Evolutionary conservation across 1,140 invertebrate species (phyloP).

Genomic region (Lerema accius): DNA sequence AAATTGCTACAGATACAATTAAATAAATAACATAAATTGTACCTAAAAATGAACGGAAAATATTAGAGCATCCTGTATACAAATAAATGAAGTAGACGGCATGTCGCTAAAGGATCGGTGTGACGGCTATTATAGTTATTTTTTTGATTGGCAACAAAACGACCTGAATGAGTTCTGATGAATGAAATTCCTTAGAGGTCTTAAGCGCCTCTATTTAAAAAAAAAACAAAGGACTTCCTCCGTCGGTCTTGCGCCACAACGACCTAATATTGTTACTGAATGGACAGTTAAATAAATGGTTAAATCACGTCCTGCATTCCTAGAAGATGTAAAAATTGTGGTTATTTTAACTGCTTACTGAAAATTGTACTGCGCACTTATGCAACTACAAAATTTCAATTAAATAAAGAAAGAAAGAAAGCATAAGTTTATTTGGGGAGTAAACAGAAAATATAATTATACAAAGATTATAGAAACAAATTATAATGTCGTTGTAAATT

Average conservation of each 20-base stretch:
- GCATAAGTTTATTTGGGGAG: no score
- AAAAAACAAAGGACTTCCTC: slow-evolving; percentile 72
- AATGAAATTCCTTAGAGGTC: slow-evolving; percentile 72
- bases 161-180: slow-evolving; percentile 60
- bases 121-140: slow-evolving; percentile 54
- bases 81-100: slow-evolving; percentile 60
- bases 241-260: slow-evolving; percentile 47
- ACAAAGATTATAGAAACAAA: no score
- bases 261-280: slow-evolving; percentile 19
- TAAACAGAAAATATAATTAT: no score
- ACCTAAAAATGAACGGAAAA: neutral
- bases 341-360: neutral
- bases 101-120: slow-evolving; percentile 61
- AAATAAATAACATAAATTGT: no score
- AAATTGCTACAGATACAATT: no score
- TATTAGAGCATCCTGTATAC: slow-evolving; percentile 49
- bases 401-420: no score
- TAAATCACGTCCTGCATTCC: slow-evolving; percentile 29
- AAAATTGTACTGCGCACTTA: no score
- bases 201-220: slow-evolving; percentile 63
- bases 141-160: slow-evolving; percentile 64
- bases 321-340: slow-evolving; percentile 14
- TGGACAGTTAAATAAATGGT: slow-evolving; percentile 2
- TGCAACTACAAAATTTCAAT: no score
- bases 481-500: no score